Conservation (phyloP, 37 sponge, comb jelly and placozoan species). For the Lycopodina hypogea region DNA sequence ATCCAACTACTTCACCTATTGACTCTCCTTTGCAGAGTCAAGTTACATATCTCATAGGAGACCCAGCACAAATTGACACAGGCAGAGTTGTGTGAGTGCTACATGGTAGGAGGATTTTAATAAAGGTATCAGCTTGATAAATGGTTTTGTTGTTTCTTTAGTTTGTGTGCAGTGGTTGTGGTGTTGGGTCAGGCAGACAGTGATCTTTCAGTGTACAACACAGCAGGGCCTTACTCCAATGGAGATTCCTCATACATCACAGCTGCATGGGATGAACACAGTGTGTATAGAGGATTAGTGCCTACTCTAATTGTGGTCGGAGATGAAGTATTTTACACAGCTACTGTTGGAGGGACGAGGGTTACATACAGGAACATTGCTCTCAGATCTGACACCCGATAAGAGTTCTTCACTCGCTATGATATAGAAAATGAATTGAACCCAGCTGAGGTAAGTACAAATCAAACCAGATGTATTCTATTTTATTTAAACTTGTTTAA, state of each 20-base stretch:
- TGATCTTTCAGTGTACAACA: neutral
- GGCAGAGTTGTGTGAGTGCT: conserved; percentile 29
- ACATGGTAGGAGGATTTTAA: neutral
- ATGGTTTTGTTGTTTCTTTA: neutral
- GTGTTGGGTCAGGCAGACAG: neutral
- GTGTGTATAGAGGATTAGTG: neutral
- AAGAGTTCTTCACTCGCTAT: conserved; percentile 18
- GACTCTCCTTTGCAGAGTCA: neutral
- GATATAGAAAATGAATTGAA: conserved; percentile 19
- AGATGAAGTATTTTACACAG: neutral
- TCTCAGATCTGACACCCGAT: conserved; percentile 15
- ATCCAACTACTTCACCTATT: neutral
- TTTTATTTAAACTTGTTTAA: too few relatives aligned
- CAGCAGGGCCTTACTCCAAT: neutral
- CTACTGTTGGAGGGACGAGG: neutral
- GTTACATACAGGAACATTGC: conserved; percentile 2
- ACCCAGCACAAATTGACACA: conserved; percentile 13
- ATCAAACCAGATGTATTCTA: neutral
- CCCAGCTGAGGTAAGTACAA: neutral
- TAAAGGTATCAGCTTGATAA: neutral
- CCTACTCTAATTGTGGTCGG: conserved; percentile 29
- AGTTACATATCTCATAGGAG: conserved; percentile 3
- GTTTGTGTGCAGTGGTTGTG: conserved; percentile 46
- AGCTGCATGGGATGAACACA: conserved; percentile 36
- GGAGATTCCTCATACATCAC: conserved; percentile 24